Conservation (phyloP, 2,888 invertebrate species). For the Archips crataeganus region DNA sequence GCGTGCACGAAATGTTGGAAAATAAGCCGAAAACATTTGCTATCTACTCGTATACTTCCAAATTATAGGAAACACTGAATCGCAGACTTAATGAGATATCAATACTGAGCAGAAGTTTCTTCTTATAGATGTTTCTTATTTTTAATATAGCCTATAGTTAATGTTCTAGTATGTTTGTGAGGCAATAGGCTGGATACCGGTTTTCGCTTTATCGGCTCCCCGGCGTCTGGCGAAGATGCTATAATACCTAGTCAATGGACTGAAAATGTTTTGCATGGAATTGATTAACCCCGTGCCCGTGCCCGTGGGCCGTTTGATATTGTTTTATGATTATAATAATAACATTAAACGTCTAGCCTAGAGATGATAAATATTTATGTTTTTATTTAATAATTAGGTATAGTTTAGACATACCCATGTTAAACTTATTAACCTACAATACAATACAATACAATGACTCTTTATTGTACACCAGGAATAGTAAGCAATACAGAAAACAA, state of each 20-base stretch:
- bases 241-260: slow-evolving; percentile 64
- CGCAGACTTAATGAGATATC: background rate
- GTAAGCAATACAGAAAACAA: too few species aligned
- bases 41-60: background rate
- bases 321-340: slow-evolving; percentile 49
- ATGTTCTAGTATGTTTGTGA: slow-evolving; percentile 60
- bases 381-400: too few species aligned
- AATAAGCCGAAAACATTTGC: slow-evolving; percentile 28
- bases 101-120: background rate
- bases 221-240: slow-evolving; percentile 71
- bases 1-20: slow-evolving; percentile 54
- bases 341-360: slow-evolving; percentile 38
- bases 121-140: background rate
- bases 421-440: background rate
- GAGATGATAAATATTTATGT: slow-evolving; percentile 19
- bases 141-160: slow-evolving; percentile 50
- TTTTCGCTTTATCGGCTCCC: slow-evolving; percentile 75
- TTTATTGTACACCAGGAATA: too few species aligned
- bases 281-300: slow-evolving; percentile 64
- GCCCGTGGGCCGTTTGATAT: slow-evolving; percentile 53
- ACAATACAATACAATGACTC: too few species aligned
- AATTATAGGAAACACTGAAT: background rate
- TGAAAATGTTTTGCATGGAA: slow-evolving; percentile 68
- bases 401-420: too few species aligned
- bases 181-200: slow-evolving; percentile 74